phyloP scores from a whole-genome alignment of 2,113 vertebrate genomes.

The Cichladusa arquata region DNA sequence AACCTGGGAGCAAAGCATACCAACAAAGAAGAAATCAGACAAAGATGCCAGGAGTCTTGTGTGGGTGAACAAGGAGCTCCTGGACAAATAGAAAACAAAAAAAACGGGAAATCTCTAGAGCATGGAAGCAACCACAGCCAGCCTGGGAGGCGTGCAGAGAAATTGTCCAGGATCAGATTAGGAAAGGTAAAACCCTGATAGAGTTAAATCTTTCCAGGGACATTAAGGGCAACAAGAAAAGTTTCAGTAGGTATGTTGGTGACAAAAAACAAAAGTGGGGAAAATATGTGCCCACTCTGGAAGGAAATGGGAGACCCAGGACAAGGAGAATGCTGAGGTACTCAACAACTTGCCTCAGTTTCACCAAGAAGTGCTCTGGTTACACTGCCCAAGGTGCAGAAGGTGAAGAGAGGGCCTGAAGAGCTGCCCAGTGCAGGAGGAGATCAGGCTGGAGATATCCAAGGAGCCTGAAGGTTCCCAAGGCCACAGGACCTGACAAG shows the following conservation, averaged over 20 bases:
- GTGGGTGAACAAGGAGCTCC: neutral
- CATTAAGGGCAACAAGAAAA: neutral
- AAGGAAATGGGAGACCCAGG: neutral
- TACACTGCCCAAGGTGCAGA: neutral
- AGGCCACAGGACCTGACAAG: neutral
- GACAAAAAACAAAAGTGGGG: neutral
- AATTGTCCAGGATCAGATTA: neutral
- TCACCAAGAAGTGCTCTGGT: neutral
- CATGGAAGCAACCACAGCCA: neutral
- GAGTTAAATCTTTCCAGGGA: neutral
- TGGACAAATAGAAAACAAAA: neutral
- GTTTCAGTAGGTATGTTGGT: accelerated
- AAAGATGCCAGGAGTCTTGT: neutral
- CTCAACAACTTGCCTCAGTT: neutral
- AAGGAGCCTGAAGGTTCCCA: neutral
- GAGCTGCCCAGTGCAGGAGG: neutral
- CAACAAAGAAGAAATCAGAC: neutral
- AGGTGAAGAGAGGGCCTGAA: neutral
- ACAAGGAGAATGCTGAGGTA: neutral
- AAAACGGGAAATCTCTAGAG: neutral
- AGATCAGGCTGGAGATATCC: neutral
- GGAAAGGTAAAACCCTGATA: neutral
- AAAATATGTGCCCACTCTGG: neutral
- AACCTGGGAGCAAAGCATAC: neutral
- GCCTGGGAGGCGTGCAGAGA: neutral